Conservation (phyloP, 1,140 invertebrate species). For the Ceratina australensis region DNA sequence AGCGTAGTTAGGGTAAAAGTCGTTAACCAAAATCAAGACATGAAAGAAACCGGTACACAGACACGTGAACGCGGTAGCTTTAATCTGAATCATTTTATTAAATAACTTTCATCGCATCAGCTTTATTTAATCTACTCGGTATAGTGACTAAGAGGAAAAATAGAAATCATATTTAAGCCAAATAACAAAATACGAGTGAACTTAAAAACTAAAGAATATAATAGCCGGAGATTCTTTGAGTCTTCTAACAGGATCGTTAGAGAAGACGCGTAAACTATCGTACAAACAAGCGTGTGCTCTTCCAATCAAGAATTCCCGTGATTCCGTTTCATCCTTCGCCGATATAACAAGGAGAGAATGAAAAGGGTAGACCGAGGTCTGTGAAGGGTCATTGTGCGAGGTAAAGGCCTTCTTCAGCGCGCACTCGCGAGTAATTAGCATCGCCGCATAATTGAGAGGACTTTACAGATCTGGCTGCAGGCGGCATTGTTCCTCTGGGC, state of each 20-base stretch:
- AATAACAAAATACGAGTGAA: no score
- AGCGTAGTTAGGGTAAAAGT: constrained; percentile 38
- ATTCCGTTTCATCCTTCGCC: constrained; percentile 51
- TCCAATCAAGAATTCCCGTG: constrained; percentile 48
- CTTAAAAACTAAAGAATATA: no score
- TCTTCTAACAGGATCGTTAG: background rate
- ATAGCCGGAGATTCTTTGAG: no score
- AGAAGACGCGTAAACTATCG: constrained; percentile 5
- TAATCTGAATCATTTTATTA: constrained; percentile 20
- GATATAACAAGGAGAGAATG: constrained; percentile 47
- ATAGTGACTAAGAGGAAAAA: background rate
- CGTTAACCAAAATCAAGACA: constrained; percentile 30
- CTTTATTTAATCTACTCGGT: background rate
- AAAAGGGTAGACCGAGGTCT: constrained; percentile 24
- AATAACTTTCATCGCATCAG: background rate
- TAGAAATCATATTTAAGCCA: no score
- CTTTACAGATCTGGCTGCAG: constrained; percentile 57
- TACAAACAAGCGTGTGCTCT: constrained; percentile 2
- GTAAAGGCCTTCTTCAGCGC: constrained; percentile 55
- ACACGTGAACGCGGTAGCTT: background rate
- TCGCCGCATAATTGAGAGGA: constrained; percentile 71
- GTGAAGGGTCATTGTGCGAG: constrained; percentile 36
- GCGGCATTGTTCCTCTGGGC: constrained; percentile 56
- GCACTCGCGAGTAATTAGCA: constrained; percentile 70
- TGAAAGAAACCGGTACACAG: background rate